Evolutionary conservation across 2,113 vertebrate genomes (phyloP), one percentile per base, ranked within the genome.

Genomic region (Plecotus auritus): DNA sequence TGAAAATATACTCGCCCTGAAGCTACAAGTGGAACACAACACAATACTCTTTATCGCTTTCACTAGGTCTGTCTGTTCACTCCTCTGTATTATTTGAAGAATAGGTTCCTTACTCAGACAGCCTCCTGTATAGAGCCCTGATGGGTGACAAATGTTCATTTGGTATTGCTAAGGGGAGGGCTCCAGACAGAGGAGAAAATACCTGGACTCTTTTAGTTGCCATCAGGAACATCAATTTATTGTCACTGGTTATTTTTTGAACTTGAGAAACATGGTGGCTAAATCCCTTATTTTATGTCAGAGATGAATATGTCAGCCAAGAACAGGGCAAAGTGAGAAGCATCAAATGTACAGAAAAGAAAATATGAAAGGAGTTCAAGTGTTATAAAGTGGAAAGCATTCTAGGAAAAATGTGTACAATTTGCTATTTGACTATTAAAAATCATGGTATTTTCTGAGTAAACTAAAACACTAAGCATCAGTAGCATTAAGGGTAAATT

Each of bases 181-280:
- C 45, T 90, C 5, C 16, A 93, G 69, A 78, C 80, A 64, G 67
- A 91, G 81, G 30, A 84, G 83, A 74, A 78, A 51, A 56, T 20
- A 45, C n/a, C 6, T 69, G 28, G 56, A 40, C 85, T 96, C 69
- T 94, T 91, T 85, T 45, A 92, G 87, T 64, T 74, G n/a, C 59
- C 86, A 76, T 1, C 16, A 85, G 61, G 91, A 85, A 93, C 94
- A 88, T 88, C 84, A 49, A 89, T 90, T 93, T 85, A 40, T 78
- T 94, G 90, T 74, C 67, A 90, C 61, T 66, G 51, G 90, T 95
- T 96, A 40, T 78, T 96, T 95, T 96, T 94, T 90, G 82, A 90
- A 85, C 85, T 85, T 42, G 66, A 88, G 56, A 56, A 90, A 90
- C 16, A 49, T 7, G 67, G 77, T 80, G 64, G 37, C 73, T 96